Evolutionary conservation across 2,797 vertebrate genomes (phyloP).

Genomic region (Hemitrygon akajei): DNA sequence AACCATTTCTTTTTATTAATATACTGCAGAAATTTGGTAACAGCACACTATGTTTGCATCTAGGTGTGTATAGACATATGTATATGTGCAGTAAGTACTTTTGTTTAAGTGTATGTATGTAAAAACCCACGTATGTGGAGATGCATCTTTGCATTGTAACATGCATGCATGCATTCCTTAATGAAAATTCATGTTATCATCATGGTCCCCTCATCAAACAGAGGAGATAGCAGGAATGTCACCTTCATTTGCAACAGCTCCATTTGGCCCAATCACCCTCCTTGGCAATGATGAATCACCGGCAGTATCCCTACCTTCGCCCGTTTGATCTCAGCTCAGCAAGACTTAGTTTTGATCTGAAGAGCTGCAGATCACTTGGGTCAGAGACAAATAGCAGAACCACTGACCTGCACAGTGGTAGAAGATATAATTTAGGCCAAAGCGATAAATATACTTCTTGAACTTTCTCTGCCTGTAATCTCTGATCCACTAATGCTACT

Average conservation of each 20-base stretch:
- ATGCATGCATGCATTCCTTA: background rate
- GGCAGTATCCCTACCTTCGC: constrained; percentile 74
- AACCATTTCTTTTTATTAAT: background rate
- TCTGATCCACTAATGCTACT: no score
- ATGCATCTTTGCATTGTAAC: background rate
- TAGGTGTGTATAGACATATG: no score
- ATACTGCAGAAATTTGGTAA: background rate
- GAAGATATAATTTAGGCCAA: constrained; percentile 73
- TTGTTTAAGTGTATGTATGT: background rate
- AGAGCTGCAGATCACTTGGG: constrained; percentile 90
- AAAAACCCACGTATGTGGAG: background rate
- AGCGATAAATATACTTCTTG: constrained; percentile 66
- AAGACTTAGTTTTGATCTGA: constrained; percentile 95
- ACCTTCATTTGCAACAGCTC: constrained; percentile 65
- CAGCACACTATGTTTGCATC: background rate
- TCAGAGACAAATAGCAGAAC: constrained; percentile 81
- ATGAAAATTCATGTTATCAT: constrained; percentile 31
- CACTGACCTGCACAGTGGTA: constrained; percentile 86
- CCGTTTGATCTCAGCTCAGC: constrained; percentile 90
- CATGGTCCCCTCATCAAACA: constrained; percentile 47
- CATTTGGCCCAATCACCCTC: constrained; percentile 66
- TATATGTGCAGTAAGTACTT: background rate
- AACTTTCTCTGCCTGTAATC: constrained; percentile 51
- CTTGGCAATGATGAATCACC: constrained; percentile 86
- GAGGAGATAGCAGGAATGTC: constrained; percentile 62